Evolutionary conservation across 2,113 vertebrate species (phyloP).

Genomic region (Hemiprocne comata): DNA sequence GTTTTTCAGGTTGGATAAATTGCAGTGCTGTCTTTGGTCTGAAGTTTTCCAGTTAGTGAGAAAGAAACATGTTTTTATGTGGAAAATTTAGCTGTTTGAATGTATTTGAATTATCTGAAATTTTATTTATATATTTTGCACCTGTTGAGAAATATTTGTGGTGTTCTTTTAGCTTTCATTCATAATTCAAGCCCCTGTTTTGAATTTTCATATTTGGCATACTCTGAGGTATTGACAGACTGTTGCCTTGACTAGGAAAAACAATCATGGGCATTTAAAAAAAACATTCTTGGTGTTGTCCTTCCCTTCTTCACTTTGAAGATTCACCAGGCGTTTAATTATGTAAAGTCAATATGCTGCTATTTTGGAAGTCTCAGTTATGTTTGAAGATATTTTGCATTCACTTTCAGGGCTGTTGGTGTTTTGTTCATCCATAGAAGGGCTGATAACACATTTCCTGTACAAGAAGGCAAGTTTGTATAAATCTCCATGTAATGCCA

Average conservation of each 20-base stretch:
- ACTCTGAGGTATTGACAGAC: slow-evolving; percentile 22
- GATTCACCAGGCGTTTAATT: not conserved
- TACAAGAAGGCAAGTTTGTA: not conserved
- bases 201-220: slow-evolving; percentile 31
- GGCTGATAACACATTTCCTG: not conserved
- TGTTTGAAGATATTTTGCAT: not conserved
- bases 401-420: not conserved
- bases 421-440: not conserved
- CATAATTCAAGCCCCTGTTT: slow-evolving; percentile 22
- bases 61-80: not conserved
- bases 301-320: slow-evolving; percentile 8
- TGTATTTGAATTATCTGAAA: slow-evolving; percentile 34
- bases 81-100: slow-evolving; percentile 25
- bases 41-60: not conserved
- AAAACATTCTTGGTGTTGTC: not conserved
- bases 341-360: not conserved
- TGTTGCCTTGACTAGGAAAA: slow-evolving; percentile 29
- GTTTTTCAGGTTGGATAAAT: slow-evolving; percentile 13
- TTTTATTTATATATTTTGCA: slow-evolving; percentile 34
- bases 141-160: slow-evolving; percentile 46
- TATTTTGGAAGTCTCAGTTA: not conserved
- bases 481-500: not conserved
- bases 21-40: not conserved
- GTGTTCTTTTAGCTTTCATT: not conserved
- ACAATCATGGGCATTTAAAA: not conserved